Evolutionary conservation across 2,113 vertebrate species (phyloP).

Genomic region (Chascanopsetta lugubris): DNA sequence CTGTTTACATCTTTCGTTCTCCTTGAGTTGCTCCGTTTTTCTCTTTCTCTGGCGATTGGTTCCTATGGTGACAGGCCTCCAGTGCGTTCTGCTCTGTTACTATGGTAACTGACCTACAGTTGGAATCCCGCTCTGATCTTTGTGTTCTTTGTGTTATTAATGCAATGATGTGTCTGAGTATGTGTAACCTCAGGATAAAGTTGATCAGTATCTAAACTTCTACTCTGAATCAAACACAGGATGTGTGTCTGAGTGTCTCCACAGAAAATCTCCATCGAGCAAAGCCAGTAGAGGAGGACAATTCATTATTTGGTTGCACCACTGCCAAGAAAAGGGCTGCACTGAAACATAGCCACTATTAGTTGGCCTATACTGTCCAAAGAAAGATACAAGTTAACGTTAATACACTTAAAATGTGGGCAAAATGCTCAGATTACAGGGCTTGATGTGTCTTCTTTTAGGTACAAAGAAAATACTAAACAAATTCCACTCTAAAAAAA

Average conservation of each 20-base stretch:
- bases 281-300: no score
- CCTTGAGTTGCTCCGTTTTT: slow-evolving; percentile 31
- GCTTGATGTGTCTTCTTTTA: no score
- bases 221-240: not conserved
- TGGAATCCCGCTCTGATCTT: slow-evolving; percentile 63
- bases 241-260: not conserved
- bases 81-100: slow-evolving; percentile 68
- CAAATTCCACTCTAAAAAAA: no score
- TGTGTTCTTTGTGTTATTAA: slow-evolving; percentile 59
- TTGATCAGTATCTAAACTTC: slow-evolving; percentile 1
- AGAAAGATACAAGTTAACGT: no score
- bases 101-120: slow-evolving; percentile 75
- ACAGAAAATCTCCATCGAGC: no score
- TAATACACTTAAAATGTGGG: no score
- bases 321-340: no score
- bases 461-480: no score
- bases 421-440: no score
- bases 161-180: slow-evolving; percentile 9
- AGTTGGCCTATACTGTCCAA: no score
- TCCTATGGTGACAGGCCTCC: slow-evolving; percentile 72
- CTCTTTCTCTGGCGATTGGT: slow-evolving; percentile 58
- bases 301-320: no score
- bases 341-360: no score
- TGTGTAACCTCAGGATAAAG: slow-evolving; percentile 3
- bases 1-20: slow-evolving; percentile 33